These are phyloP conservation scores for Charanyca ferruginea DNA, from an alignment of 2,888 invertebrate genomes.

Conservation along the genomic window DNA sequence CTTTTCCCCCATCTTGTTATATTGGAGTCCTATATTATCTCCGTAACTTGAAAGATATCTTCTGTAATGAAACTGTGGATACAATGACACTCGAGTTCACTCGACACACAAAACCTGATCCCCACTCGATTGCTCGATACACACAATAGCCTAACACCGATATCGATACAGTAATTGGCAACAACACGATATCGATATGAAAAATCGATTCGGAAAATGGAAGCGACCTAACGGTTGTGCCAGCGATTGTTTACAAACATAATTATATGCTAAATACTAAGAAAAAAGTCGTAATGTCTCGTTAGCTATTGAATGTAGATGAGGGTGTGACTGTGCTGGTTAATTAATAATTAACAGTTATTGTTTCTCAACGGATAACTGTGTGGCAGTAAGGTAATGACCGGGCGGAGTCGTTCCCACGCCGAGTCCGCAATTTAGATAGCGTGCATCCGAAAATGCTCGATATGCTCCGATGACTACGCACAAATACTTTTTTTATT, in stretches of 20 bases:
- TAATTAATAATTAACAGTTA: conserved; percentile 71
- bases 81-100: conserved; percentile 55
- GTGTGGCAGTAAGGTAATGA: conserved; percentile 66
- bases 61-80: conserved; percentile 47
- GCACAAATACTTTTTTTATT: conserved; percentile 44
- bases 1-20: conserved; percentile 41
- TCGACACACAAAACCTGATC: conserved; percentile 54
- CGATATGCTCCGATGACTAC: conserved; percentile 62
- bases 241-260: conserved; percentile 57
- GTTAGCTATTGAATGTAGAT: conserved; percentile 62
- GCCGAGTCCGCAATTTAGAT: conserved; percentile 70
- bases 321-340: conserved; percentile 58
- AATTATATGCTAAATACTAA: conserved; percentile 50
- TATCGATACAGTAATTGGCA: conserved; percentile 42
- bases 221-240: conserved; percentile 25
- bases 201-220: conserved; percentile 18
- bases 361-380: conserved; percentile 66
- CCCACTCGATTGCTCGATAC: conserved; percentile 28
- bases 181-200: conserved; percentile 43
- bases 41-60: conserved; percentile 48
- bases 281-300: conserved; percentile 46
- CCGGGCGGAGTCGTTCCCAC: conserved; percentile 71
- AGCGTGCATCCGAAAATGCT: conserved; percentile 68
- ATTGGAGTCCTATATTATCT: conserved; percentile 46
- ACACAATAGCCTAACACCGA: conserved; percentile 32